Conservation (phyloP, 2,113 vertebrate genomes). For the Colossoma macropomum region DNA sequence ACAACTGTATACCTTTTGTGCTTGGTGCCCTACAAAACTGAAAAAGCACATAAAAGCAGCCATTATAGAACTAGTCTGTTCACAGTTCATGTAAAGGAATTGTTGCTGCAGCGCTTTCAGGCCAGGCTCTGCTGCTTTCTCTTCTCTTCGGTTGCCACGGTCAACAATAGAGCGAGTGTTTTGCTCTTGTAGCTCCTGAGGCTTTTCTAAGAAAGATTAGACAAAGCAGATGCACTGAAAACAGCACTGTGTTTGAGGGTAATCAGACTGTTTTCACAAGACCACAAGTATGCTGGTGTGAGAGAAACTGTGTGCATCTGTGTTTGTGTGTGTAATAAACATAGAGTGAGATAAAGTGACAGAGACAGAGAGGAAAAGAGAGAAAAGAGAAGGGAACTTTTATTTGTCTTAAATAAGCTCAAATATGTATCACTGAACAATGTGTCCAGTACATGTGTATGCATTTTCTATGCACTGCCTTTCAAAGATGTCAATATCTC, state of each 20-base stretch:
- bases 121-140: background rate
- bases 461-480: too few relatives aligned
- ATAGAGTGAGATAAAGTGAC: background rate
- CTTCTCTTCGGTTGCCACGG: constrained; percentile 1
- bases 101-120: background rate
- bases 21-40: background rate
- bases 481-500: too few relatives aligned
- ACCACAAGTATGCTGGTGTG: constrained; percentile 10
- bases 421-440: too few relatives aligned
- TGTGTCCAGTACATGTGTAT: too few relatives aligned
- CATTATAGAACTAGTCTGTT: background rate
- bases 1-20: background rate
- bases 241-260: constrained; percentile 33
- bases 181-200: constrained; percentile 14
- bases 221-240: constrained; percentile 33
- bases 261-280: constrained; percentile 38
- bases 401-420: too few relatives aligned
- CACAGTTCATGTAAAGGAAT: background rate
- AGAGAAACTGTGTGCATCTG: background rate
- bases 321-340: constrained; percentile 7
- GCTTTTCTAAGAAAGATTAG: constrained; percentile 45
- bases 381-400: too few relatives aligned
- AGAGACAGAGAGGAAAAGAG: background rate
- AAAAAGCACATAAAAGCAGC: constrained; percentile 13
- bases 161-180: constrained; percentile 3